phyloP scores from a whole-genome alignment of 92 coral and sea anemone species.

The Phenganax subtilis region DNA sequence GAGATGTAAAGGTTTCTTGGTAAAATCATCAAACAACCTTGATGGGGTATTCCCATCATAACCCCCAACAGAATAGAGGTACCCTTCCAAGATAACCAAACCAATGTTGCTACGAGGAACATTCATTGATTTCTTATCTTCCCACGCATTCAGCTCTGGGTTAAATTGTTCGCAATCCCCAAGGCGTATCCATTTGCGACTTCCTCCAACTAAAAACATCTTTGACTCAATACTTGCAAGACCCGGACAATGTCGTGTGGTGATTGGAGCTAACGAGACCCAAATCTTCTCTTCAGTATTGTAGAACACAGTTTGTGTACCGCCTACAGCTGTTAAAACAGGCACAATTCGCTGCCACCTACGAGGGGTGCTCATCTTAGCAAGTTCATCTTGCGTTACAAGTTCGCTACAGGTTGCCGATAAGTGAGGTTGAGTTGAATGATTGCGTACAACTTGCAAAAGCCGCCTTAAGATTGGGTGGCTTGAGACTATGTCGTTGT shows the following conservation, averaged over 20 bases:
- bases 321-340: conserved; percentile 80
- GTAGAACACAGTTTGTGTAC: conserved; percentile 66
- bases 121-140: conserved; percentile 63
- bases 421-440: not conserved
- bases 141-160: conserved; percentile 76
- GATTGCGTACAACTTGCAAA: conserved; percentile 57
- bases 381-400: conserved; percentile 37
- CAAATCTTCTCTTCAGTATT: conserved; percentile 60
- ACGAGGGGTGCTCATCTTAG: conserved; percentile 65
- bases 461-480: conserved; percentile 56
- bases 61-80: conserved; percentile 85
- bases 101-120: conserved; percentile 87
- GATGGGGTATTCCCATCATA: conserved; percentile 85
- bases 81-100: conserved; percentile 66
- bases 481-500: conserved; percentile 54
- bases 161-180: conserved; percentile 73
- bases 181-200: conserved; percentile 85
- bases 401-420: conserved; percentile 28
- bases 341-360: conserved; percentile 72
- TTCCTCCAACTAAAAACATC: conserved; percentile 87
- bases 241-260: conserved; percentile 91
- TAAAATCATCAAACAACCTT: conserved; percentile 49
- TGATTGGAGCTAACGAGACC: conserved; percentile 67
- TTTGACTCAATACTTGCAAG: conserved; percentile 67
- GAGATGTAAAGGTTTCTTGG: too few species aligned